A percentile compares a stretch with the other conserved stretches of the same genome.
These are phyloP conservation scores for Aspidapion aeneum DNA, from an alignment of 2,888 invertebrate genomes.

Conservation along the genomic window DNA sequence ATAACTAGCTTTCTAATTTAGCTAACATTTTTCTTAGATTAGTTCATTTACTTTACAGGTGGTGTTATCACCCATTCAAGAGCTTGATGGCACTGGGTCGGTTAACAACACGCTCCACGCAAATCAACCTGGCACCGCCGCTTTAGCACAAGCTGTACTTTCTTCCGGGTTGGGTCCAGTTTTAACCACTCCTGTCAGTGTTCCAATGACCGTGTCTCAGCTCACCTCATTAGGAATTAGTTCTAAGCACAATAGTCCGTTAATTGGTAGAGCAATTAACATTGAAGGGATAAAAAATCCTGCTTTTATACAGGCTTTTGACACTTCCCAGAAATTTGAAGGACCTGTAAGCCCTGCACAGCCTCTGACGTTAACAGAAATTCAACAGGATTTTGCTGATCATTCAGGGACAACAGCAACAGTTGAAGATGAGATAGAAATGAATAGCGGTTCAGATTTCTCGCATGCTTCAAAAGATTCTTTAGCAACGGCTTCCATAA, in stretches of 20 bases:
- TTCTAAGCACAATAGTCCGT: slow-evolving; percentile 52
- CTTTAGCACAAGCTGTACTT: slow-evolving; percentile 74
- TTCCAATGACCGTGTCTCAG: slow-evolving; percentile 61
- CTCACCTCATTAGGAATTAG: slow-evolving; percentile 52
- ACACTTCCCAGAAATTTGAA: slow-evolving; percentile 25
- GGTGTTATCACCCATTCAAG: slow-evolving; percentile 79
- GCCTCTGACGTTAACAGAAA: slow-evolving; percentile 34
- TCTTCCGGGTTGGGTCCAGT: slow-evolving; percentile 57
- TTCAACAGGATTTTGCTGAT: slow-evolving; percentile 25
- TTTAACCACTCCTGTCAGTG: slow-evolving; percentile 50
- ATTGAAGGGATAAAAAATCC: slow-evolving; percentile 25
- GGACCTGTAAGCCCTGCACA: slow-evolving; percentile 18
- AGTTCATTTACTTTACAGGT: slow-evolving; percentile 54
- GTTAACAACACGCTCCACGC: slow-evolving; percentile 71
- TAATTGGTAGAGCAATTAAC: slow-evolving; percentile 36
- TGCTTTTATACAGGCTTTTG: slow-evolving; percentile 35
- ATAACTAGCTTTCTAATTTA: too few relatives aligned
- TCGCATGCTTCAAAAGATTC: slow-evolving; percentile 42
- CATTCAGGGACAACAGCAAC: not conserved
- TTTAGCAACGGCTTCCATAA: slow-evolving; percentile 40
- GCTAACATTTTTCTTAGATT: too few relatives aligned
- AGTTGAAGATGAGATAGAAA: slow-evolving; percentile 34
- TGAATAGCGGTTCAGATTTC: slow-evolving; percentile 37
- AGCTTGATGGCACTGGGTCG: slow-evolving; percentile 69
- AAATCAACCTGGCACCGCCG: slow-evolving; percentile 68